A percentile compares a stretch with the other conserved stretches of the same genome.
Conservation (phyloP, 2,113 vertebrate species). For the Indri indri region DNA sequence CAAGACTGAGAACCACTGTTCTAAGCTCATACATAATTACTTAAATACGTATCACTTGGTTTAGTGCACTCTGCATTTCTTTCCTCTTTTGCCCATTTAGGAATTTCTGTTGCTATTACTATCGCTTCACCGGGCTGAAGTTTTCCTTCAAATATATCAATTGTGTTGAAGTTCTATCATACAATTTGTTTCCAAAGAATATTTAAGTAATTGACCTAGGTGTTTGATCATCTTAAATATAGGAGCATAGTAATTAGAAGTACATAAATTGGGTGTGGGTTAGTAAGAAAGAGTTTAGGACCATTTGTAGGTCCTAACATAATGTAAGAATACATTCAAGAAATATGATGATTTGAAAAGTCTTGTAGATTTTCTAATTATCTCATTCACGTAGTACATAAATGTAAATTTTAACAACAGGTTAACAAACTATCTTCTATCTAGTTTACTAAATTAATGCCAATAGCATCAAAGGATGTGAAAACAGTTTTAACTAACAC, state of each 20-base stretch:
- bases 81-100: not conserved
- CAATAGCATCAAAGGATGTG: not conserved
- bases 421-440: constrained; percentile 18
- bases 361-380: not conserved
- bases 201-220: not conserved
- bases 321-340: not conserved
- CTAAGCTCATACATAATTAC: not conserved
- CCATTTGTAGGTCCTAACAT: not conserved
- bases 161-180: not conserved
- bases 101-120: not conserved
- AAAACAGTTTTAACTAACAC: not conserved
- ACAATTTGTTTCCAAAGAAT: not conserved
- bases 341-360: not conserved
- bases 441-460: constrained; percentile 1
- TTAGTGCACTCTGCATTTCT: not conserved
- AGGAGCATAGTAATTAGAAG: not conserved
- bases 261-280: not conserved
- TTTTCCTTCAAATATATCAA: not conserved
- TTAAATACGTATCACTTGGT: not conserved
- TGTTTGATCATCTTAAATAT: not conserved
- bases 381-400: not conserved
- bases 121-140: not conserved
- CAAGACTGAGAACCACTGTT: not conserved
- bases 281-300: not conserved
- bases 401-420: not conserved